Conservation (phyloP, 2,888 invertebrate species). For the Aleiodes alternator region DNA sequence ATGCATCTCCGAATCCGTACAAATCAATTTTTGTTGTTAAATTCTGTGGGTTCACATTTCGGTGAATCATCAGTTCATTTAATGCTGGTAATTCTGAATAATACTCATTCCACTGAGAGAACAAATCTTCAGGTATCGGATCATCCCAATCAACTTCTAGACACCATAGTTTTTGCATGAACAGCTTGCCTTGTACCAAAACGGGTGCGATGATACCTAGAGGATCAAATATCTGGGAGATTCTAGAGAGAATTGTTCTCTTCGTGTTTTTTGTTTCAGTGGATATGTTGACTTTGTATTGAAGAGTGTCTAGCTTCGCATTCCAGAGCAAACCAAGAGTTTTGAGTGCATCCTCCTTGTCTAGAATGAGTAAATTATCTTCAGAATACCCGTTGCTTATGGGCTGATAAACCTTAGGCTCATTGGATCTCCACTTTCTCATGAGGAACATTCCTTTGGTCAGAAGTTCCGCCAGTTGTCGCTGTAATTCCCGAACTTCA, state of each 20-base stretch:
- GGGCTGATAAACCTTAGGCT: constrained; percentile 3
- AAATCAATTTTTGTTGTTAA: constrained; percentile 33
- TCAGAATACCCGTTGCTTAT: constrained; percentile 9
- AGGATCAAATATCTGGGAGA: constrained; percentile 48
- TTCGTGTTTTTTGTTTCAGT: constrained; percentile 15
- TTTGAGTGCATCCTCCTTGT: constrained; percentile 42
- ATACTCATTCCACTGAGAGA: constrained; percentile 26
- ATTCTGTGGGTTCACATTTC: constrained; percentile 37
- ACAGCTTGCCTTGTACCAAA: constrained; percentile 35
- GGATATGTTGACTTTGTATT: constrained; percentile 36
- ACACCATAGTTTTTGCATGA: constrained; percentile 43
- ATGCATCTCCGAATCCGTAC: constrained; percentile 37
- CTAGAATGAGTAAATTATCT: constrained; percentile 39
- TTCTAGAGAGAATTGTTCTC: constrained; percentile 40
- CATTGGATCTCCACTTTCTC: constrained; percentile 47
- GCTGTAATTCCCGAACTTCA: too few species aligned
- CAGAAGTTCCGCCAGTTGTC: constrained; percentile 4
- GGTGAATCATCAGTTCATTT: constrained; percentile 18
- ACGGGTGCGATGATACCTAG: constrained; percentile 47
- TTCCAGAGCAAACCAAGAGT: constrained; percentile 49
- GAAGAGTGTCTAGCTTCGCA: constrained; percentile 34
- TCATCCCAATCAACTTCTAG: constrained; percentile 38
- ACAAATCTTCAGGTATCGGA: constrained; percentile 19
- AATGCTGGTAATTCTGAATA: constrained; percentile 23
- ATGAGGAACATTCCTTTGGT: constrained; percentile 39